phyloP scores from a whole-genome alignment of 92 coral and sea anemone genomes.

The Hydrozoanthus gracilis region DNA sequence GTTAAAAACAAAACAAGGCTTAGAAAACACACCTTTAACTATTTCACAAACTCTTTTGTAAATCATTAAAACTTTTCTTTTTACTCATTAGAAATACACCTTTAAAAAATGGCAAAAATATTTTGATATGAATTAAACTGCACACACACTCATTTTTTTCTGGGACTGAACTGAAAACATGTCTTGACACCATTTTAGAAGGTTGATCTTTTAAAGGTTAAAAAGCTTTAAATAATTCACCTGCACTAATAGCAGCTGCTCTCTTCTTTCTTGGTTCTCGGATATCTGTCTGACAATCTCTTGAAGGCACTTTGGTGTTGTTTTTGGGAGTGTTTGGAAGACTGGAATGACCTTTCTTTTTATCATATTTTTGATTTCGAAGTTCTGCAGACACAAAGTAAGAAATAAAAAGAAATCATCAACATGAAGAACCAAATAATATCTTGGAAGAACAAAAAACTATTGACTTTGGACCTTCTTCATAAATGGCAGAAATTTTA shows the following conservation, averaged over 20 bases:
- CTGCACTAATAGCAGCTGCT: conserved; percentile 98
- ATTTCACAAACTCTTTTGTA: not conserved
- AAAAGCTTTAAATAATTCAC: not conserved
- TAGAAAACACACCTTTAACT: not conserved
- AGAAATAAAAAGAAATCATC: not conserved
- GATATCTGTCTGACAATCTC: conserved; percentile 77
- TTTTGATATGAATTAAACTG: not conserved
- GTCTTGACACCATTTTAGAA: too few relatives aligned
- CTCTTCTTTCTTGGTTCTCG: conserved; percentile 81
- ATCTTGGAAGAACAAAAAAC: not conserved
- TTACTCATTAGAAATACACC: not conserved
- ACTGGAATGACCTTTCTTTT: conserved; percentile 74
- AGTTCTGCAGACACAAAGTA: conserved; percentile 55
- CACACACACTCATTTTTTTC: not conserved
- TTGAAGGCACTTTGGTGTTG: conserved; percentile 58
- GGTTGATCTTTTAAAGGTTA: not conserved
- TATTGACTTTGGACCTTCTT: not conserved
- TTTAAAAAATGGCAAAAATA: too few relatives aligned
- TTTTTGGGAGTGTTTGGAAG: conserved; percentile 84
- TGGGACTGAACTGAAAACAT: too few relatives aligned
- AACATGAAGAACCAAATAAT: not conserved
- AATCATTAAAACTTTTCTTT: not conserved
- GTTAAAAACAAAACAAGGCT: too few relatives aligned
- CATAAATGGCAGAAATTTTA: too few relatives aligned
- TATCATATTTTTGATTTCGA: conserved; percentile 84